Base-by-base conservation (phyloP, 2,888 invertebrate species). In the Coelinius sp. region DNA sequence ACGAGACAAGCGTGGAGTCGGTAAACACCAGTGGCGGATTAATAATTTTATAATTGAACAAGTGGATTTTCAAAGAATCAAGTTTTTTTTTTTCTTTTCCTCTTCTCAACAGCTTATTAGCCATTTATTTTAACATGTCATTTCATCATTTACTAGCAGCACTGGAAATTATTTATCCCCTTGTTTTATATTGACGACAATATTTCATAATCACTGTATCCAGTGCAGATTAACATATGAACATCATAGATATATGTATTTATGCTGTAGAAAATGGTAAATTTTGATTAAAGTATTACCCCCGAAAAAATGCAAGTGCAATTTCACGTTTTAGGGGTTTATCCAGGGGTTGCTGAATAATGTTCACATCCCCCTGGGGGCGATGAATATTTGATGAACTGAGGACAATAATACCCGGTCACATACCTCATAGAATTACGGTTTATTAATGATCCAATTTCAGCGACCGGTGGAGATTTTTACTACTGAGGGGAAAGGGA, bases 191-290 rank as follows among this genome's bases (percentile, higher is more conserved):
- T 65, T 70, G 65, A 70, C 52, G 56, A 65, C 65, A 38, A 70
- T 70, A 65, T 70, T 70, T 70, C 70, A 70, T 70, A 65, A 65
- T 70, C 70, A 70, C 65, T 63, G 63, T 20, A 41, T 20, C 35
- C 31, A 46, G 63, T 62, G 52, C 25, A 62, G 59, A 31, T 17
- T 27, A 17, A 49, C 17, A 35, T 31, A 22, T 31, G 49, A n/a
- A 56, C 25, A 63, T 63, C 69, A 69, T 69, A 46, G 14, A 38
- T 24, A 20, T 46, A 6, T 49, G 27, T 46, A 62, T 46, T 49
- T 35, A 12, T 63, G n/a, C 38, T 49, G 27, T 24, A 14, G 62
- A 20, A 7, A 22, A 62, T 52, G 49, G 63, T 63, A 52, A 69
- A 69, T 64, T 70, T 41, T 64, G 46, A 69, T 70, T 64, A 69